Percentiles rank a stretch among this genome's conserved stretches.
These are phyloP conservation scores for Uropetala carovei DNA, from an alignment of 2,888 invertebrate species.

Conservation along the genomic window DNA sequence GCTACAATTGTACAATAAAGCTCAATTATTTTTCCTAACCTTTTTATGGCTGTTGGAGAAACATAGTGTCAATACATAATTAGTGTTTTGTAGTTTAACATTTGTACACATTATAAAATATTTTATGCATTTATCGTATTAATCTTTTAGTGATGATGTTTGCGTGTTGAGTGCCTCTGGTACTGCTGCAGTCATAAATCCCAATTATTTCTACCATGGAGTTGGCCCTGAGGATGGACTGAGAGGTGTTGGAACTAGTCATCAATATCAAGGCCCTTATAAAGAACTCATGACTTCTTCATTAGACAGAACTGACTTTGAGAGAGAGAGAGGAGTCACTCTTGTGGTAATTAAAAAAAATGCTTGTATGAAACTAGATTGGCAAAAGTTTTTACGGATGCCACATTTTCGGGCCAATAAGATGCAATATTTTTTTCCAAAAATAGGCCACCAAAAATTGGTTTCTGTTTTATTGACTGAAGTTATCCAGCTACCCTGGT, in stretches of 20 bases:
- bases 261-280: slow-evolving; percentile 63
- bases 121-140: slow-evolving; percentile 52
- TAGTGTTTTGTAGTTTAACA: background rate
- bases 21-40: too few species aligned
- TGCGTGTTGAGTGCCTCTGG: slow-evolving; percentile 95
- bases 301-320: slow-evolving; percentile 77
- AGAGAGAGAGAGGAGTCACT: slow-evolving; percentile 73
- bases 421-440: too few species aligned
- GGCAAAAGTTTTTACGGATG: background rate
- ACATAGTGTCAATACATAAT: background rate
- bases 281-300: slow-evolving; percentile 77
- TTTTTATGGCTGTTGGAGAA: too few species aligned
- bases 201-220: slow-evolving; percentile 75
- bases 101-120: background rate
- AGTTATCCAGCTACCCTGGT: too few species aligned
- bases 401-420: too few species aligned
- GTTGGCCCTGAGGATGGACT: slow-evolving; percentile 46
- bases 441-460: too few species aligned
- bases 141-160: slow-evolving; percentile 88
- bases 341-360: slow-evolving; percentile 16
- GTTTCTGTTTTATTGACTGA: too few species aligned
- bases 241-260: slow-evolving; percentile 54
- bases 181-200: slow-evolving; percentile 91
- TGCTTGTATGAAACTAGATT: background rate
- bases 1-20: too few species aligned